A percentile compares a stretch with the other conserved stretches of the same genome.
Evolutionary conservation across 2,888 invertebrate genomes (phyloP).

Genomic region (Agrochola lota): DNA sequence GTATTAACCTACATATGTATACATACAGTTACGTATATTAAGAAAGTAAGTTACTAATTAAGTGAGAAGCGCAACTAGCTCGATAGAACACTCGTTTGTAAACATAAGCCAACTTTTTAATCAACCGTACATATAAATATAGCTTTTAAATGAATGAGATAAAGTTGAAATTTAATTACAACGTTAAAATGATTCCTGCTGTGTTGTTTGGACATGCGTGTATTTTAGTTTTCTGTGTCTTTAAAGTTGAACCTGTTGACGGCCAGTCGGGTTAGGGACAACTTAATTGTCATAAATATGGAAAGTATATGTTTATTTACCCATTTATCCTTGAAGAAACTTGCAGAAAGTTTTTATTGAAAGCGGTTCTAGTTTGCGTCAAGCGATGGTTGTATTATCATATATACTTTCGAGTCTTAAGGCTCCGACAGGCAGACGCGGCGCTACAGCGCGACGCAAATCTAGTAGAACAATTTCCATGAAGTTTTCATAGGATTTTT

Average conservation of each 20-base stretch:
- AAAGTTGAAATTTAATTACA: constrained; percentile 63
- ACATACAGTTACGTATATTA: constrained; percentile 61
- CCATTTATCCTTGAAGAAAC: constrained; percentile 20
- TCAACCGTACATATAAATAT: constrained; percentile 50
- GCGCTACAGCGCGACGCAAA: too few relatives aligned
- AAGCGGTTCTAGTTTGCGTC: constrained; percentile 8
- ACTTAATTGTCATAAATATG: constrained; percentile 48
- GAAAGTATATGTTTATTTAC: constrained; percentile 39
- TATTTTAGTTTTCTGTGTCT: constrained; percentile 44
- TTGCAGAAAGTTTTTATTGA: constrained; percentile 39
- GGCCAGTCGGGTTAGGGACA: constrained; percentile 28
- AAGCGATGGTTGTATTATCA: constrained; percentile 9
- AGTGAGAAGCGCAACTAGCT: constrained; percentile 58
- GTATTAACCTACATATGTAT: constrained; percentile 35
- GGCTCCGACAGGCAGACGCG: too few relatives aligned
- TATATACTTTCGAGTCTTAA: neutral
- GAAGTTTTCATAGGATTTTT: too few relatives aligned
- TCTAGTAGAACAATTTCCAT: too few relatives aligned
- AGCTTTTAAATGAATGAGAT: constrained; percentile 55
- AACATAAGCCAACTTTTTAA: constrained; percentile 57
- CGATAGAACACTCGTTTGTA: constrained; percentile 54
- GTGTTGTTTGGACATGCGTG: constrained; percentile 32
- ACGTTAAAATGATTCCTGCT: constrained; percentile 42
- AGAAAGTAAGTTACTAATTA: constrained; percentile 66
- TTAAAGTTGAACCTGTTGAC: constrained; percentile 53